These are phyloP conservation scores for Scomber japonicus DNA, from an alignment of 2,113 vertebrate species.

Conservation along the genomic window DNA sequence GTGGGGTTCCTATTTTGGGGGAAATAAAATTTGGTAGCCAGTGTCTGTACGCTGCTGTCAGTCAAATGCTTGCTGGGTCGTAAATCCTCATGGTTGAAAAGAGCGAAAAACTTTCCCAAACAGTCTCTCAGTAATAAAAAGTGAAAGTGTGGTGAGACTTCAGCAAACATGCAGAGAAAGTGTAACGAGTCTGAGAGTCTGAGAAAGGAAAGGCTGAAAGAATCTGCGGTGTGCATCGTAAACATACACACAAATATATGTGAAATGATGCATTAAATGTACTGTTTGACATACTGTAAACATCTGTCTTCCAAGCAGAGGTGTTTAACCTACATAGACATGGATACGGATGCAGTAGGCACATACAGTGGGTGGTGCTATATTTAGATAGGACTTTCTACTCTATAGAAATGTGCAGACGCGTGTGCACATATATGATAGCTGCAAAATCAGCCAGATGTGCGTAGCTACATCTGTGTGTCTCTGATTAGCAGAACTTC, in stretches of 20 bases:
- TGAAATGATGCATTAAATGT: too few relatives aligned
- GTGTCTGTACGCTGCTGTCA: constrained; percentile 19
- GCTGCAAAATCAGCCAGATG: not conserved
- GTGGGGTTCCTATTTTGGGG: not conserved
- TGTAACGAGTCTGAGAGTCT: not conserved
- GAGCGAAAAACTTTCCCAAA: not conserved
- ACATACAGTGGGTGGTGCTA: too few relatives aligned
- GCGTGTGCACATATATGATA: not conserved
- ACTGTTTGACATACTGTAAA: not conserved
- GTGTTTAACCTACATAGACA: too few relatives aligned
- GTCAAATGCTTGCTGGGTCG: constrained; percentile 20
- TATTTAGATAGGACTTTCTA: too few relatives aligned
- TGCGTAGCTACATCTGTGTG: too few relatives aligned
- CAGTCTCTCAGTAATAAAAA: not conserved
- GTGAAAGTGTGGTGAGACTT: not conserved
- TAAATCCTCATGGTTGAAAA: constrained; percentile 16
- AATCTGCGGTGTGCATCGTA: too few relatives aligned
- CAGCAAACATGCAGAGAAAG: not conserved
- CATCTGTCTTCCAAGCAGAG: not conserved
- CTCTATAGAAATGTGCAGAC: too few relatives aligned
- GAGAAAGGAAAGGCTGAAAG: not conserved
- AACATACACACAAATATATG: not conserved
- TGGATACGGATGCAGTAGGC: too few relatives aligned
- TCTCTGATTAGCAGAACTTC: not conserved
- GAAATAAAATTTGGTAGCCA: not conserved